Evolutionary conservation across 2,888 invertebrate species (phyloP), one percentile per base, ranked within the genome.

Genomic region (Noctua janthina): DNA sequence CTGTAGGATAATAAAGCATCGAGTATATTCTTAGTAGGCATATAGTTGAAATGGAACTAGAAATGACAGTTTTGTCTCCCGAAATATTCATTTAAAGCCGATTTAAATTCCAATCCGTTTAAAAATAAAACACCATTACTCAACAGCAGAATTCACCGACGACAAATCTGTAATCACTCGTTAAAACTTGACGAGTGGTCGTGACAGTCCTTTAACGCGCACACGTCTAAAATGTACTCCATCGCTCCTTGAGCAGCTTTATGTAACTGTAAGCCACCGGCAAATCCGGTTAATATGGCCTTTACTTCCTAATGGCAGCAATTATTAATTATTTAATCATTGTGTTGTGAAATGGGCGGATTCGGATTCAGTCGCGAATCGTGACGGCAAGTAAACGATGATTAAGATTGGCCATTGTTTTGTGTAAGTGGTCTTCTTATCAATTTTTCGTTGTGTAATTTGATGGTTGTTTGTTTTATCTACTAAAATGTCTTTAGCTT

Each of bases 291-390:
- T 92, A 89, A 88, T 90, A 81, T 91, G 91, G 90, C 91, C 91
- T 93, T 93, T 93, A 89, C 91, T 91, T 93, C 91, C 93, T 94
- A 94, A 94, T 94, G 90, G 92, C 86, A 85, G 90, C 92, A 92
- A 93, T 95, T 94, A 93, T 89, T 92, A 88, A 92, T 93, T 93
- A 93, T 92, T 93, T 94, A 93, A 94, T 93, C 91, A 92, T 90
- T 88, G 85, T 87, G 87, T 94, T 94, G 91, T 91, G 92, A 94
- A 94, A 95, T 92, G 86, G 84, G 83, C 86, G 90, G 91, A 92
- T 91, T 90, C 91, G 91, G 70, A 88, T 46, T 93, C 79, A 79
- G 83, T 87, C 87, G 91, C 90, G 90, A 91, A 92, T 93, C 94
- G 92, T 93, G 94, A 93, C 92, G 92, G 82, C 87, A 83, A 85